phyloP scores from a whole-genome alignment of 53 echinoderm and acorn worm genomes.

The Astropecten irregularis region DNA sequence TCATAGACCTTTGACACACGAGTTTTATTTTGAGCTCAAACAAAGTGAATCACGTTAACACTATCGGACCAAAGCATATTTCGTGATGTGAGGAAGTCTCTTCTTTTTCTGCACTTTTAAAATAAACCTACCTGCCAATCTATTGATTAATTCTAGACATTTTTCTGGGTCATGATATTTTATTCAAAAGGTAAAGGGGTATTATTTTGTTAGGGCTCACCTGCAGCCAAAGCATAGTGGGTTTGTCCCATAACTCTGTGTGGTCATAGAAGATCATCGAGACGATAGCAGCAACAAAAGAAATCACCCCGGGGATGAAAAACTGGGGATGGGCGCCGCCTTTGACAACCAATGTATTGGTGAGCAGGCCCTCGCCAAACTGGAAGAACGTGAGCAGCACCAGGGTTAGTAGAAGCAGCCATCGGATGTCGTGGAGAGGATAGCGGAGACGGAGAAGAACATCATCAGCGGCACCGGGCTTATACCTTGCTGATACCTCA shows the following conservation, averaged over 20 bases:
- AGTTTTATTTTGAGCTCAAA: too few relatives aligned
- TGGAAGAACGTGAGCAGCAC: conserved; percentile 4
- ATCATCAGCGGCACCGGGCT: neutral
- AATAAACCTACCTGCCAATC: too few relatives aligned
- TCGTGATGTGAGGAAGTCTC: too few relatives aligned
- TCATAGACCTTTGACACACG: too few relatives aligned
- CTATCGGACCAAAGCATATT: too few relatives aligned
- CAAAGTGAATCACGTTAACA: too few relatives aligned
- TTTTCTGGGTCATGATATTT: too few relatives aligned
- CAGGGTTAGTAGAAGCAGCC: conserved; percentile 1
- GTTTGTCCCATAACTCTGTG: conserved; percentile 47
- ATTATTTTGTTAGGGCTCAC: too few relatives aligned
- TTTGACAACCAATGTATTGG: conserved; percentile 1
- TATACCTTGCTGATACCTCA: neutral
- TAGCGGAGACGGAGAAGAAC: conserved; percentile 18
- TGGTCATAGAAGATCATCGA: conserved; percentile 2
- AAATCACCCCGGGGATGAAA: conserved; percentile 5
- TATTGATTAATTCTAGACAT: too few relatives aligned
- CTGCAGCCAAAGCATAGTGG: conserved; percentile 34
- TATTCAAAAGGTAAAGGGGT: too few relatives aligned
- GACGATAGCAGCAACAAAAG: conserved; percentile 30
- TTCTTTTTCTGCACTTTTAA: too few relatives aligned
- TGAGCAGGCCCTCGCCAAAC: conserved; percentile 53
- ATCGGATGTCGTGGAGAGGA: conserved; percentile 23
- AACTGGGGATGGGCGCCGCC: conserved; percentile 39